Conservation (phyloP, 2,888 invertebrate genomes). For the Leistus spinibarbis region DNA sequence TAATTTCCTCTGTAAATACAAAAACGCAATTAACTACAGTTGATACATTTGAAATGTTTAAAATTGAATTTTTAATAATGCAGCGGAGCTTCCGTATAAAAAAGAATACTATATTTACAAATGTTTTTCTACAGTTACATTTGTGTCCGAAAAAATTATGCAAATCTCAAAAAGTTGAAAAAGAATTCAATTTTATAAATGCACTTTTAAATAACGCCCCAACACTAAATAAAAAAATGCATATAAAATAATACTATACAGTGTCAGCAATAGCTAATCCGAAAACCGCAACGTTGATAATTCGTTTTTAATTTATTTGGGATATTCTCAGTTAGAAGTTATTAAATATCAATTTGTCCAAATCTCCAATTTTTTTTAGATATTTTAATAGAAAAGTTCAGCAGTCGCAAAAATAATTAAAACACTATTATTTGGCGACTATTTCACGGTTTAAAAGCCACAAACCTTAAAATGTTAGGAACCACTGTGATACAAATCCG, state of each 20-base stretch:
- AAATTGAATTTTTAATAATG: neutral
- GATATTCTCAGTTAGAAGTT: neutral
- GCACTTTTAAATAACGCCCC: conserved; percentile 26
- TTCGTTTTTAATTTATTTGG: neutral
- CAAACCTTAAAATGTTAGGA: no score
- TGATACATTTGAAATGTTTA: neutral
- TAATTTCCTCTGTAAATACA: no score
- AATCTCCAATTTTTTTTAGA: neutral
- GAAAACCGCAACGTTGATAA: neutral
- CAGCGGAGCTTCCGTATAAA: no score
- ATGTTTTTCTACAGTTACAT: conserved; percentile 20
- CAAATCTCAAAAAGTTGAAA: conserved; percentile 12
- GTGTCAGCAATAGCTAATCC: neutral
- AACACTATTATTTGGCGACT: no score
- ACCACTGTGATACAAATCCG: no score
- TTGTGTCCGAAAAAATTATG: conserved; percentile 25
- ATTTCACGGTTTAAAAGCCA: no score
- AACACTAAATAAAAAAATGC: neutral
- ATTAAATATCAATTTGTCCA: neutral
- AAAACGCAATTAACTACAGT: neutral
- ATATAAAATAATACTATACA: neutral
- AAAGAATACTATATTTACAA: conserved; percentile 19
- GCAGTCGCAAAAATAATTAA: no score
- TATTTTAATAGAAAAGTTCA: neutral
- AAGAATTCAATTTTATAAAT: conserved; percentile 30